These are phyloP conservation scores for Drosophila ficusphila DNA, from an alignment of 1,140 invertebrate species.

Conservation along the genomic window DNA sequence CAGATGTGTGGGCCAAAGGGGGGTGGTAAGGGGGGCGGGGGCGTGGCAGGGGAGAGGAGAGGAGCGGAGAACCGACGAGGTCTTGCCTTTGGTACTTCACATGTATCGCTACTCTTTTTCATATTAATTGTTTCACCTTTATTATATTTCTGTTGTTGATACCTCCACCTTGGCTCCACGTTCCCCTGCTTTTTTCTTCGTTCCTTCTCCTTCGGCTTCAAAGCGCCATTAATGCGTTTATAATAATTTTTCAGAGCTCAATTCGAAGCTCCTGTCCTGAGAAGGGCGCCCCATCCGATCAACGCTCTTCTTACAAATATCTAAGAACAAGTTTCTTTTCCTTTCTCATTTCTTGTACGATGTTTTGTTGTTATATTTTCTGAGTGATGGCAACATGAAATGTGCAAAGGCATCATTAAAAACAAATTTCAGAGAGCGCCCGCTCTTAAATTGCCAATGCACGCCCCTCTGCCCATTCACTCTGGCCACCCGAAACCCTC, in stretches of 20 bases:
- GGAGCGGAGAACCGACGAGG: conserved; percentile 25
- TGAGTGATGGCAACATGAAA: conserved; percentile 68
- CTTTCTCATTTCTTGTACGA: not conserved
- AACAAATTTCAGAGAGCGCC: conserved; percentile 68
- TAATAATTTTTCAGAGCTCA: conserved; percentile 75
- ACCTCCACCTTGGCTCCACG: conserved; percentile 18
- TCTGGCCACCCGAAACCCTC: not conserved
- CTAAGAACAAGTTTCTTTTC: conserved; percentile 21
- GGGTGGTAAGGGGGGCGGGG: conserved; percentile 28
- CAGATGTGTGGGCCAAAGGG: not conserved
- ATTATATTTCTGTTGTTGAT: conserved; percentile 76
- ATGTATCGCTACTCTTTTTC: conserved; percentile 71
- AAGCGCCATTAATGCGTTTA: conserved; percentile 81
- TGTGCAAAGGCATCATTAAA: conserved; percentile 79
- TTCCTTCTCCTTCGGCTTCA: conserved; percentile 6
- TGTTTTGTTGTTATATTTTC: conserved; percentile 7
- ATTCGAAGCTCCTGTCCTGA: conserved; percentile 46
- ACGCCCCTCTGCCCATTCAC: conserved; percentile 26
- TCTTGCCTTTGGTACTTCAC: conserved; percentile 48
- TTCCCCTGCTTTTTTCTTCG: not conserved
- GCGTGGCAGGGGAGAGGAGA: conserved; percentile 44
- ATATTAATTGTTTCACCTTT: conserved; percentile 82
- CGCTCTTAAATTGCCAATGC: conserved; percentile 70
- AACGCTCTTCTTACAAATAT: conserved; percentile 11
- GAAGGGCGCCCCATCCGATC: conserved; percentile 21